Evolutionary conservation across 2,797 vertebrate genomes (phyloP).

Genomic region (Antrozous pallidus): DNA sequence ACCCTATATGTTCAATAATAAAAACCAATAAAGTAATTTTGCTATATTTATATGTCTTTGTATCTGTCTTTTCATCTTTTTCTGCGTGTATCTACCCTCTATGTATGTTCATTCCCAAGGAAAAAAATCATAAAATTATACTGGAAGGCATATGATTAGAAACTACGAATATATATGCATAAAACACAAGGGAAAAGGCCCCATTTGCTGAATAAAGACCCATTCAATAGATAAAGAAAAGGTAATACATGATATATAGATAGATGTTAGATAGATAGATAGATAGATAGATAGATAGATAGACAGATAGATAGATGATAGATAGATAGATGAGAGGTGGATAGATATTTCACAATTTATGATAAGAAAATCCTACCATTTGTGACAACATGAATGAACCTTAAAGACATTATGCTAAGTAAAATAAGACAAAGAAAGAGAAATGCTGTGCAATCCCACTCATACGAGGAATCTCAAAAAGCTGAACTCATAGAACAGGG

Average conservation of each 20-base stretch:
- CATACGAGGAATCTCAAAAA: not conserved
- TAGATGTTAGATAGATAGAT: not conserved
- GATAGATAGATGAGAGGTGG: not conserved
- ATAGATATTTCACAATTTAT: not conserved
- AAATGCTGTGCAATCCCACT: not conserved
- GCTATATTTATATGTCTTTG: not conserved
- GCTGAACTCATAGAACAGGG: not conserved
- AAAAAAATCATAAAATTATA: not conserved
- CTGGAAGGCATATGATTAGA: not conserved
- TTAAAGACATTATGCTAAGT: not conserved
- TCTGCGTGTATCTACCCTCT: not conserved
- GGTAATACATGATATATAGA: not conserved
- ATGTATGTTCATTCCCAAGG: not conserved
- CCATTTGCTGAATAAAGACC: not conserved
- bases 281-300: not conserved
- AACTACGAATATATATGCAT: not conserved
- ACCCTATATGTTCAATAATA: not conserved
- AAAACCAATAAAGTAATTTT: constrained; percentile 28
- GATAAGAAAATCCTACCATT: not conserved
- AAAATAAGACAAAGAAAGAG: not conserved
- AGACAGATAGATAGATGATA: not conserved
- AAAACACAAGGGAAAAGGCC: not conserved
- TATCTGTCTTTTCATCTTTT: not conserved
- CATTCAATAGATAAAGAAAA: not conserved
- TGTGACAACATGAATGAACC: not conserved